Evolutionary conservation across 2,888 invertebrate species (phyloP), one percentile per base, ranked within the genome.

Genomic region (Pegoplata infirma): DNA sequence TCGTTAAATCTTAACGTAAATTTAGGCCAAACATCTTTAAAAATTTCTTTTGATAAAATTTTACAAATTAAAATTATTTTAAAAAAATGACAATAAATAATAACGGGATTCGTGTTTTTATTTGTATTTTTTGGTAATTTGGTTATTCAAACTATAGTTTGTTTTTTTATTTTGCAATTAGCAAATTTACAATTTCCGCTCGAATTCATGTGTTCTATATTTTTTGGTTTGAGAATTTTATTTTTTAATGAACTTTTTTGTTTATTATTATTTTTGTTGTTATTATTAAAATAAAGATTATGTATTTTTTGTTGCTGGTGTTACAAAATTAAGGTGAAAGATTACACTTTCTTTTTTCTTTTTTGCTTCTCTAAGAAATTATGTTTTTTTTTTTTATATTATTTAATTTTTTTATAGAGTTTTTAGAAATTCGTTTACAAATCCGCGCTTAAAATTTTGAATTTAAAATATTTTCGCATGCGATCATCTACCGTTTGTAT

Each of bases 111-210:
- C 21, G 36, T 21, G 40, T 56, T 40, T 40, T n/a, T n/a, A n/a
- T n/a, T n/a, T n/a, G n/a, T n/a, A n/a, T n/a, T n/a, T 59, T 12
- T 59, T 32, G 47, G 10, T 14, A 25, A 40, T 16, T 25, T 28
- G 56, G 23, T 58, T 17, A 14, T 28, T 40, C 19, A 12, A 28
- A 8, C 44, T 36, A 12, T 12, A 36, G 1, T 36, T 44, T 51
- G 53, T 40, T 55, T n/a, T n/a, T 36, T 46, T 81, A 72, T 44
- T n/a, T 59, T 80, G 71, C 77, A 71, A 81, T 81, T 81, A 55
- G 47, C 28, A 67, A 81, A 80, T 68, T 80, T 32, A 56, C 67
- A 76, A 74, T 67, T 67, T 80, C 77, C 77, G 82, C 59, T 84
- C 78, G 8, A 53, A 61, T 44, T 49, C 46, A 69, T 47, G 58